Conservation (phyloP, 2,113 vertebrate genomes). For the Mandrillus leucophaeus region DNA sequence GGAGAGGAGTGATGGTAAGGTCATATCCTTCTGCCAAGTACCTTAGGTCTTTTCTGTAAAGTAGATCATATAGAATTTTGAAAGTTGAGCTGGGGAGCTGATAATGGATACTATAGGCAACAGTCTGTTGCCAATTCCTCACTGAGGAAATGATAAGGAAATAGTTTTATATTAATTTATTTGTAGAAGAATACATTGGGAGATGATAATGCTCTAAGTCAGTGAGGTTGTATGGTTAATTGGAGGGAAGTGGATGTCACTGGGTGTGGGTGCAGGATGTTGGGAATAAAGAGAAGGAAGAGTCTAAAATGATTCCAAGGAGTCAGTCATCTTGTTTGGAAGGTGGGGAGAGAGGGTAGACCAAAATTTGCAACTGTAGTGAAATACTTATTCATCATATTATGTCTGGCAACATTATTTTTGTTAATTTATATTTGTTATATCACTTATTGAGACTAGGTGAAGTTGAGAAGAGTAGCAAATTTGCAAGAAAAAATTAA, state of each 20-base stretch:
- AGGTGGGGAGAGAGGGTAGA: not conserved
- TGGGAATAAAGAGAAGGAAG: conserved; percentile 29
- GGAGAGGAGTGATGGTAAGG: not conserved
- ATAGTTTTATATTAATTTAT: not conserved
- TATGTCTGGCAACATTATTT: not conserved
- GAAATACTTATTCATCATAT: not conserved
- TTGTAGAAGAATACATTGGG: not conserved
- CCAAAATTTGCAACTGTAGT: not conserved
- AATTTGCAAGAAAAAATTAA: conserved; percentile 28
- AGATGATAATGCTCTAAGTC: not conserved
- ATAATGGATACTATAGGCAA: not conserved
- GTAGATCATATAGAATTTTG: not conserved
- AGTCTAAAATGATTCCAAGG: not conserved
- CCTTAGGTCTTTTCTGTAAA: not conserved
- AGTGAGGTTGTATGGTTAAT: not conserved
- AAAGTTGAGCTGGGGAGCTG: not conserved
- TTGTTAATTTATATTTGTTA: not conserved
- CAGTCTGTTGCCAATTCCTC: not conserved
- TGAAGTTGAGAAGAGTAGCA: not conserved
- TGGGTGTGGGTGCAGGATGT: not conserved
- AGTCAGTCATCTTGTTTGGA: not conserved
- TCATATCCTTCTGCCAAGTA: not conserved
- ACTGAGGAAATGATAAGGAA: not conserved
- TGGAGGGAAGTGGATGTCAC: not conserved
- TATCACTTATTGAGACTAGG: not conserved